Percentiles rank a stretch among this genome's conserved stretches.
phyloP scores from a whole-genome alignment of 2,113 vertebrate genomes.

The Alligator mississippiensis region DNA sequence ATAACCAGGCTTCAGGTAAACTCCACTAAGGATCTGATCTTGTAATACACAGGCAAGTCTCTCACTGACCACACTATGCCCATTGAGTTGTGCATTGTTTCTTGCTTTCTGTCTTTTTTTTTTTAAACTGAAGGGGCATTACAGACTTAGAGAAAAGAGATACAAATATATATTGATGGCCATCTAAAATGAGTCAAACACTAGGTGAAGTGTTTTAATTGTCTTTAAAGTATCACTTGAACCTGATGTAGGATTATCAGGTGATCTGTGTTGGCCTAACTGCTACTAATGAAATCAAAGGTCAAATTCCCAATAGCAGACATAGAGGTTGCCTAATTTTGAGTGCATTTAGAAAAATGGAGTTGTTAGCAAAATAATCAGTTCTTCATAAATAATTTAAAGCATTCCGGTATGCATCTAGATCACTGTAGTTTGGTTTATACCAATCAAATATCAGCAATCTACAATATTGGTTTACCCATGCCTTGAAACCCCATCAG shows the following conservation, averaged over 20 bases:
- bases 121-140: neutral
- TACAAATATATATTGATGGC: neutral
- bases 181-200: neutral
- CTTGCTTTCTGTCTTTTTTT: neutral
- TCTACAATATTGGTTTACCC: neutral
- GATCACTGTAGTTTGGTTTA: slow-evolving; percentile 22
- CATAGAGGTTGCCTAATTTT: neutral
- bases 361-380: neutral
- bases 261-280: neutral
- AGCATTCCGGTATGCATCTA: neutral
- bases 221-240: neutral
- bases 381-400: neutral
- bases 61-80: neutral
- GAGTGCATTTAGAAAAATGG: neutral
- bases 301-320: neutral
- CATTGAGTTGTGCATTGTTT: neutral
- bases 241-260: neutral
- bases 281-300: neutral
- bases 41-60: neutral
- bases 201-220: neutral
- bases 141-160: neutral
- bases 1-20: neutral
- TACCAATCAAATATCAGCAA: slow-evolving; percentile 1
- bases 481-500: neutral
- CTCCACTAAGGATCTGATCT: neutral